Percentiles rank a stretch among this genome's conserved stretches.
These are phyloP conservation scores for Lepus oiostolus DNA, from an alignment of 2,797 vertebrate species.

Conservation along the genomic window DNA sequence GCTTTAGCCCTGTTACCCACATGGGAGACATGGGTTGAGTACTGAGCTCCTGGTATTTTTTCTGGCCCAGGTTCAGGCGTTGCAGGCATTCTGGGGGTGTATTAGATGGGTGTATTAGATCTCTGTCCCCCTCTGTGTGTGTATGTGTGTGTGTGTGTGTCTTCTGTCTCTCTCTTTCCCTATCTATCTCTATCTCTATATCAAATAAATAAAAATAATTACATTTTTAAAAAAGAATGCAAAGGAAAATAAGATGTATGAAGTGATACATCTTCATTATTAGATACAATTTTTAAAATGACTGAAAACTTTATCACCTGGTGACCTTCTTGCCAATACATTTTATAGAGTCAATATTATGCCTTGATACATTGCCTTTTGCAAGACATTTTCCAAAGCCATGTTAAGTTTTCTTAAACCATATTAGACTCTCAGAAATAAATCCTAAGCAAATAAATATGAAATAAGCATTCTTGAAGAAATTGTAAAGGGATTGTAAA, in stretches of 20 bases:
- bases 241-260: not conserved
- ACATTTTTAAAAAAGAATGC: not conserved
- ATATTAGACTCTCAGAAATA: not conserved
- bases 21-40: no score
- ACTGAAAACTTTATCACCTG: not conserved
- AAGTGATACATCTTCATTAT: not conserved
- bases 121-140: no score
- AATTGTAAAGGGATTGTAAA: not conserved
- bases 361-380: not conserved
- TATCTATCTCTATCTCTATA: no score
- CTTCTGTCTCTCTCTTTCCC: no score
- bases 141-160: no score
- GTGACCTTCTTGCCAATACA: conserved; percentile 12
- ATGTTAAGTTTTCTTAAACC: not conserved
- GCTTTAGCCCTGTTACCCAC: no score
- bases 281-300: not conserved
- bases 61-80: no score
- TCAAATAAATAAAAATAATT: no score
- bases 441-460: not conserved
- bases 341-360: not conserved
- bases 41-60: no score
- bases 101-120: no score
- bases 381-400: not conserved
- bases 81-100: no score
- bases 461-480: not conserved